Percentiles rank a stretch among this genome's conserved stretches.
Conservation (phyloP, 2,888 invertebrate species). For the Campoplex capitator region DNA sequence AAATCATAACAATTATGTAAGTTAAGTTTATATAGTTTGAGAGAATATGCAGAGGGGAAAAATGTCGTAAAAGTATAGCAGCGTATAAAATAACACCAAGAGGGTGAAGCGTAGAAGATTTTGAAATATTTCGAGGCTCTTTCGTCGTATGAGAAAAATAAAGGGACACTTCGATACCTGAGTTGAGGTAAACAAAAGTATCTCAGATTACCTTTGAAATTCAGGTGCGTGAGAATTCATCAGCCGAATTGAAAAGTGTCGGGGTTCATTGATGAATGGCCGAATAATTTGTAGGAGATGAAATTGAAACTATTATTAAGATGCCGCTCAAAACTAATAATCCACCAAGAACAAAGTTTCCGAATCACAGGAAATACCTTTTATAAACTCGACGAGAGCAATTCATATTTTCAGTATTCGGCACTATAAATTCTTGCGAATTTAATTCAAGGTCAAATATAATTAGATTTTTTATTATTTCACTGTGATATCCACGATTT, state of each 20-base stretch:
- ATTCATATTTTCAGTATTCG: background rate
- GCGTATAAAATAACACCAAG: conserved; percentile 10
- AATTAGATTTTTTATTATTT: background rate
- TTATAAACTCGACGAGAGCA: background rate
- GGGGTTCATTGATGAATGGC: background rate
- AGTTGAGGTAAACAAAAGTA: background rate
- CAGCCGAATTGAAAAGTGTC: background rate
- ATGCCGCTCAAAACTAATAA: background rate
- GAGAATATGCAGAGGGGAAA: background rate
- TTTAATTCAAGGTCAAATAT: background rate
- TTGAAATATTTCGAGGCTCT: conserved; percentile 8
- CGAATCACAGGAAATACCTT: background rate
- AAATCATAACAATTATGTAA: conserved; percentile 55
- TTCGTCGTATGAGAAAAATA: background rate
- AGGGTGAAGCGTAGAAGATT: conserved; percentile 26
- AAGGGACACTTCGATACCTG: conserved; percentile 19
- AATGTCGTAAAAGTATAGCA: conserved; percentile 26
- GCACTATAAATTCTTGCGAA: background rate
- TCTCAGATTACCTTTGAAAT: background rate
- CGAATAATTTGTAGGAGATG: background rate
- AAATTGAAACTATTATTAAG: background rate
- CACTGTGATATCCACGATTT: background rate
- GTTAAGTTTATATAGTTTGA: conserved; percentile 8
- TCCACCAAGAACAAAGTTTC: background rate
- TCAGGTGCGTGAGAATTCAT: conserved; percentile 38